phyloP scores from a whole-genome alignment of 1,140 invertebrate species.

The Archivesica marissinica region DNA sequence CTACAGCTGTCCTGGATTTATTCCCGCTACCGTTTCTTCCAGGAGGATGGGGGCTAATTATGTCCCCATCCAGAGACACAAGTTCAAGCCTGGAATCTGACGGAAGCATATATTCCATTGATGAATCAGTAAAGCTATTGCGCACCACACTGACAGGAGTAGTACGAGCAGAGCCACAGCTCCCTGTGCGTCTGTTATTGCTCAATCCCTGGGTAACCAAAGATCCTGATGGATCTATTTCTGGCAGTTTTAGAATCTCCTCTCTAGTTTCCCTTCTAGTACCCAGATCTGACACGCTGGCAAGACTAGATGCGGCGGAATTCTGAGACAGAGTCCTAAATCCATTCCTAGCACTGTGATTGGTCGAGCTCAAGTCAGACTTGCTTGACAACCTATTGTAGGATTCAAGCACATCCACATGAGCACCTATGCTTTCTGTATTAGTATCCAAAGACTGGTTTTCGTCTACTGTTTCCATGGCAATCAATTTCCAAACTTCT shows the following conservation, averaged over 20 bases:
- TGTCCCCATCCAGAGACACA: constrained; percentile 47
- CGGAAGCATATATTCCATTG: neutral
- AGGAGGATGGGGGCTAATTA: constrained; percentile 49
- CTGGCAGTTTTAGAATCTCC: constrained; percentile 44
- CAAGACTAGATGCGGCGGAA: constrained; percentile 43
- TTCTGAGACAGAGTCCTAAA: constrained; percentile 6
- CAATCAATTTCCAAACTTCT: constrained; percentile 56
- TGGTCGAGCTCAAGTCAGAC: neutral
- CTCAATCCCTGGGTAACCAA: constrained; percentile 55
- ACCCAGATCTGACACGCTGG: constrained; percentile 27
- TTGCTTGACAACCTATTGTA: neutral
- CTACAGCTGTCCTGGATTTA: constrained; percentile 48
- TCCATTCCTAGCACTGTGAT: constrained; percentile 39
- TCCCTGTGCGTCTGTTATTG: constrained; percentile 12
- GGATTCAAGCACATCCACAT: neutral
- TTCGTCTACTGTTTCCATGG: constrained; percentile 44
- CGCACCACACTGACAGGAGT: constrained; percentile 35
- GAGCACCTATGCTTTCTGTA: neutral
- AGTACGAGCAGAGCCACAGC: neutral
- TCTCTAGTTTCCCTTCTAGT: constrained; percentile 25
- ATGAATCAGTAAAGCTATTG: constrained; percentile 37
- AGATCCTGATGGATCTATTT: constrained; percentile 57
- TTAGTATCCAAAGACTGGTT: neutral
- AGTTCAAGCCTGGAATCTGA: constrained; percentile 45
- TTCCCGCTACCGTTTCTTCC: constrained; percentile 24